Base-by-base conservation (phyloP, 2,888 invertebrate genomes). In the Lordiphosa fenestrarum region DNA sequence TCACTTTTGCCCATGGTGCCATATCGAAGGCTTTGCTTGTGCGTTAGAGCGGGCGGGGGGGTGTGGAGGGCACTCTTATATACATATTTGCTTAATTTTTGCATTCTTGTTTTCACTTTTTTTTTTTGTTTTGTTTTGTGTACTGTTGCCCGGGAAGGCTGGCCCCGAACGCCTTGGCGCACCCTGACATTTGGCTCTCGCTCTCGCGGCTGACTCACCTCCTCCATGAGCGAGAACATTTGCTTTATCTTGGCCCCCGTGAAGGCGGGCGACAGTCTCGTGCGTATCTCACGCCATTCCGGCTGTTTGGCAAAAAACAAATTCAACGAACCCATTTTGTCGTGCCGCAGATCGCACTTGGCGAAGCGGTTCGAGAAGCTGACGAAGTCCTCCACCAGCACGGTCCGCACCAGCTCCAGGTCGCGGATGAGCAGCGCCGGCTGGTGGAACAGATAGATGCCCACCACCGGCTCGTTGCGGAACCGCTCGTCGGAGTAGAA, bases 311-410 rank as follows among this genome's bases (percentile, higher is more conserved):
- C 73, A 13, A 90, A 81, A 61, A 91, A 91, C 5, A 91, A 73
- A 73, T 89, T 90, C 7, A 89, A 71, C 1, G 85, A 84, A n/a
- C 91, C 91, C 37, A 91, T 63, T 9, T 84, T 80, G 65, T 91
- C 91, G 0, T 66, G 52, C 7, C 86, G 76, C 33, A 77, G 66
- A 25, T 90, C 87, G 2, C 82, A 85, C 33, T 80, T 67, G 33
- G 88, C 71, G 60, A 88, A 87, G 0, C 88, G 81, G 60, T 86
- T 83, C 0, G 86, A 73, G 70, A 91, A 91, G 42, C 86, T 86
- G 9, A 88, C 87, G 54, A 91, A 91, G 55, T 91, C 91, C 51
- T 90, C 90, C 9, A 91, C 80, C 7, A 91, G 70, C 1, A 91
- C 73, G 10, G 87, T 85, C 47, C 90, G 91, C 2, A 90, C 85